Base-by-base conservation (phyloP, 2,888 invertebrate genomes). In the Scaptomyza tumidula region DNA sequence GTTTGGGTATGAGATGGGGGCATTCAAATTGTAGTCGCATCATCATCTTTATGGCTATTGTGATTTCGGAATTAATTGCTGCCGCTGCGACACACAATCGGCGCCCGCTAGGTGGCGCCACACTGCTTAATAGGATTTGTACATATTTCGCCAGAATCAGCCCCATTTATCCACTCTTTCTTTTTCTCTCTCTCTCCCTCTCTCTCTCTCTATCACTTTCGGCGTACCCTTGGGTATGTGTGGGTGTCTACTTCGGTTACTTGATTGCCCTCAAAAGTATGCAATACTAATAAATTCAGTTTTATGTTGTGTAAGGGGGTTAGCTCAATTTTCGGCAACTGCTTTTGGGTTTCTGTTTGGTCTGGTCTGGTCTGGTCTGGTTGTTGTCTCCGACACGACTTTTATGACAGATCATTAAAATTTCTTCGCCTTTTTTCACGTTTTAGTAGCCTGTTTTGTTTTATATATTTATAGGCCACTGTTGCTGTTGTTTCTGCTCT, bases 381-480 rank as follows among this genome's bases (percentile, higher is more conserved):
- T 31, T n/a, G 45, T 37, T 63, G 55, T 49, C 72, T 53, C 43
- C 49, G 41, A 35, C 48, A 41, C 41, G 78, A 60, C 80, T 84
- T 85, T 85, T 85, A 85, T 87, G 88, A 87, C 86, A 85, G 83
- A 83, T 87, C 85, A 87, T 85, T 87, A 85, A 87, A 87, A 87
- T 76, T 72, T 68, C 63, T 50, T 53, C 50, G 41, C 44, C 55
- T 49, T 61, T 50, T 48, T 39, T 50, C 73, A 74, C 72, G 63
- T 80, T 82, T 80, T 80, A 83, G 82, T 76, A 84, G 77, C 85
- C 82, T 73, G 79, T 78, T 85, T 85, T 85, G 86, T 87, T 85
- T 87, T 85, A 79, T 74, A 82, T 84, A 83, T 86, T 86, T 80
- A 74, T 73, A 65, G 69, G 59, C 45, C 50, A 50, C 70, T 71